Evolutionary conservation across 2,113 vertebrate species (phyloP), one percentile per base, ranked within the genome.

Genomic region (Pangasianodon hypophthalmus): DNA sequence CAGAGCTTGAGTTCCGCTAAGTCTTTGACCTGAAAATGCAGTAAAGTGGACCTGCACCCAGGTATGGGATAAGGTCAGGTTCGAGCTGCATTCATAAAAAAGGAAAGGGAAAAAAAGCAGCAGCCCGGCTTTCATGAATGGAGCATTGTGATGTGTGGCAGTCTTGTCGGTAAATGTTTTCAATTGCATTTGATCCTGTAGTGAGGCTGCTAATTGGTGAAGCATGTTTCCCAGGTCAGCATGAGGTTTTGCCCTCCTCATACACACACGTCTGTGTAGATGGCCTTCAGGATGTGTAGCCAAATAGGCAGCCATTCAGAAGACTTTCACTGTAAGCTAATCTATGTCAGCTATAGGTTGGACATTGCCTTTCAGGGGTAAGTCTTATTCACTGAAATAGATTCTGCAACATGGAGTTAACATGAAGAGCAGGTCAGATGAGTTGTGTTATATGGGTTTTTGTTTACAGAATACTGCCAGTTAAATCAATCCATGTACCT

Each of bases 101-200:
- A 87, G 44, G 52, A 26, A 92, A 90, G 46, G 92, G 91, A 82
- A 7, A 82, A 90, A 92, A 90, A 88, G 71, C 69, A 88, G 87
- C 84, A 71, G 92, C 94, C 92, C 88, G 24, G 89, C 48, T 93
- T 90, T 93, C 91, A 96, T 96, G 95, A 96, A 96, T 96, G 94
- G 95, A 92, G 92, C 95, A 96, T 96, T 96, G 96, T 96, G 95
- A 96, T 95, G 94, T 91, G 92, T 93, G 91, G 94, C 93, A 93
- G 94, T 94, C 93, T 94, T 91, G 92, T 93, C 95, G 91, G 92
- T 84, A 93, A 96, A 96, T 96, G 95, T 96, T 95, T 96, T 96
- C 95, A 95, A 94, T 96, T 96, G 95, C 95, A 96, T 96, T 96
- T 96, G 95, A 96, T 96, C 95, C 95, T 93, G 94, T 93, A 93